Evolutionary conservation across 2,888 invertebrate species (phyloP), one percentile per base, ranked within the genome.

Genomic region (Xanthorhoe spadicearia): DNA sequence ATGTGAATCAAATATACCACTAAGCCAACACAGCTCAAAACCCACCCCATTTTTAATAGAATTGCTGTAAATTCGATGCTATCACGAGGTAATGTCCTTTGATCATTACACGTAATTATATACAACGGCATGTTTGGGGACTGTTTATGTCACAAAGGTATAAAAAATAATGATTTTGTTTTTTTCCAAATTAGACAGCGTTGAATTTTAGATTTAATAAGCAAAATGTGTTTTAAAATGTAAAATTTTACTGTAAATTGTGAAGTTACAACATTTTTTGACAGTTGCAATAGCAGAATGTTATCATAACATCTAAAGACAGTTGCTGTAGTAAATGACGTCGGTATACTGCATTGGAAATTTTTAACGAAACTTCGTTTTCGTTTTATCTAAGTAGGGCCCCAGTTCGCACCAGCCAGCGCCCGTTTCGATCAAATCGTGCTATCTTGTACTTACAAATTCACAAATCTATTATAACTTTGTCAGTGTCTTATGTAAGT

Each of bases 101-200:
- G 65, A 70, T 71, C 70, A 89, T 86, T 86, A 87, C 82, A 76
- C 74, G 79, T 85, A 84, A 84, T 86, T 85, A 86, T 78, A 75
- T 73, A 79, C 73, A 76, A 76, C 78, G 79, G 75, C 77, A 77
- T 76, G 80, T 72, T 72, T 66, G 73, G 76, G 77, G 73, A 77
- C 69, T 75, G 77, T 63, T 68, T 71, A 56, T 63, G 67, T 64
- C 70, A 78, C 79, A 78, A 81, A 75, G 68, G 75, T 59, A 68
- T 65, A 72, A 74, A 78, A 77, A 74, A 73, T 70, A 75, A 78
- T 73, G 75, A 77, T 76, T 69, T 72, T 75, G 75, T 77, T 74
- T 72, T 57, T 64, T 53, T 61, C 63, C 50, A 57, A 62, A 72
- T 65, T 69, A 71, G 51, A 61, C 48, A 50, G 18, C 15, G 43